Conservation (phyloP, 2,797 vertebrate genomes). For the Microctenopoma steveboyesi region DNA sequence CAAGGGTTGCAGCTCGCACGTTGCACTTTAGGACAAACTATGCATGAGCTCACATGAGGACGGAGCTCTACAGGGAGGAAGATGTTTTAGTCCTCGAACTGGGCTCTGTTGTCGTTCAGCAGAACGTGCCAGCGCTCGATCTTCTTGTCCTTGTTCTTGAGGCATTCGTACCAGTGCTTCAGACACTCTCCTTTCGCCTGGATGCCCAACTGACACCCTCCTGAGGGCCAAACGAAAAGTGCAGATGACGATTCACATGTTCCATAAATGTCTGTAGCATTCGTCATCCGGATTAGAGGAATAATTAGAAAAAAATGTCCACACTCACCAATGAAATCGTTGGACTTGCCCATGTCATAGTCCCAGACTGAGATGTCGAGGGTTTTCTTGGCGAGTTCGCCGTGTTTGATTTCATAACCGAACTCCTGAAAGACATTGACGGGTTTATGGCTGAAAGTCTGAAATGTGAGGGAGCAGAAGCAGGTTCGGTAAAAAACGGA, state of each 20-base stretch:
- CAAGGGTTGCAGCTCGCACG: slow-evolving; percentile 14
- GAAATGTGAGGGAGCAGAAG: background rate
- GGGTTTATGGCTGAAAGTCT: background rate
- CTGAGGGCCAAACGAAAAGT: slow-evolving; percentile 66
- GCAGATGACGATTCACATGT: too few species aligned
- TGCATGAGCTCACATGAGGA: slow-evolving; percentile 15
- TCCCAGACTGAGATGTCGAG: slow-evolving; percentile 97
- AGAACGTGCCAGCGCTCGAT: slow-evolving; percentile 97
- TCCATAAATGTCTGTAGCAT: too few species aligned
- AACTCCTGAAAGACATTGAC: slow-evolving; percentile 86
- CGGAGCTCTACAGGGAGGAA: slow-evolving; percentile 23
- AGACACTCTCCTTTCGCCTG: slow-evolving; percentile 94
- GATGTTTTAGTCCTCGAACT: slow-evolving; percentile 85
- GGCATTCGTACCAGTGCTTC: slow-evolving; percentile 98
- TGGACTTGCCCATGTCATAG: slow-evolving; percentile 95
- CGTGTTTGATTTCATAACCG: slow-evolving; percentile 95
- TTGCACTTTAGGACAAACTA: slow-evolving; percentile 24
- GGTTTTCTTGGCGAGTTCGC: slow-evolving; percentile 94
- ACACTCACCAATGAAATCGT: slow-evolving; percentile 94
- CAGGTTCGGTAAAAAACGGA: background rate
- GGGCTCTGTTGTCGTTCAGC: slow-evolving; percentile 87
- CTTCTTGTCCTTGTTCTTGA: slow-evolving; percentile 98
- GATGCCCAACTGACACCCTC: slow-evolving; percentile 94
- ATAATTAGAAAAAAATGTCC: background rate
- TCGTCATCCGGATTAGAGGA: too few species aligned